Base-by-base conservation (phyloP, 2,888 invertebrate genomes). In the Lithodes maja region DNA sequence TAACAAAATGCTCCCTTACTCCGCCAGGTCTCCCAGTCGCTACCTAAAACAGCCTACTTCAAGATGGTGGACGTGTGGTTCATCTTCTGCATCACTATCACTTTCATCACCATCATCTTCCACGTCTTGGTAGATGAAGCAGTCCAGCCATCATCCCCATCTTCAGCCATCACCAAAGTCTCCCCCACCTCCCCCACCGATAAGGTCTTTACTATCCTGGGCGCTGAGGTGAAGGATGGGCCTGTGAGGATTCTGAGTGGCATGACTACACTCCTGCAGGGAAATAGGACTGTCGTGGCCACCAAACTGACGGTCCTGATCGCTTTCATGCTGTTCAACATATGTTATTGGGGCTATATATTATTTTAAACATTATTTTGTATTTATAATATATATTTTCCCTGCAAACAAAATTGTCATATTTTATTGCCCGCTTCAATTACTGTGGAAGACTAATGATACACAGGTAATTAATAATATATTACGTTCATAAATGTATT, bases 41-140 rank as follows among this genome's bases (percentile, higher is more conserved):
- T 87, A n/a, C 87, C 87, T 78, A 87, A 87, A 77, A 87, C 87
- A 15, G 81, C 87, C 7, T 87, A 87, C 69, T 87, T 87, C 83
- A 87, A 87, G 83, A 83, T 87, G 83, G 87, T 87, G 78, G 87
- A 87, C 52, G 69, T 87, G 74, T 87, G 87, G 87, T 83, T 87
- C 50, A 83, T 87, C 49, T 87, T 87, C 71, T 83, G 87, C 83
- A 87, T 87, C 54, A 52, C 17, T n/a, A 83, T 87, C 33, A 87
- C 75, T n/a, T 87, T 87, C 54, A 15, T 87, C 49, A 83, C 83
- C 79, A 87, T 87, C 68, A 79, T 87, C 15, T 83, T 83, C 68
- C 87, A 87, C 83, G 71, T 71, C 17, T 15, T 87, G 49, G 83
- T 87, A 52, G 87, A 87, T 82, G 71, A 79, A 15, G 82, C 69